Evolutionary conservation across 2,888 invertebrate species (phyloP).

Genomic region (Caenorhabditis imperialis): DNA sequence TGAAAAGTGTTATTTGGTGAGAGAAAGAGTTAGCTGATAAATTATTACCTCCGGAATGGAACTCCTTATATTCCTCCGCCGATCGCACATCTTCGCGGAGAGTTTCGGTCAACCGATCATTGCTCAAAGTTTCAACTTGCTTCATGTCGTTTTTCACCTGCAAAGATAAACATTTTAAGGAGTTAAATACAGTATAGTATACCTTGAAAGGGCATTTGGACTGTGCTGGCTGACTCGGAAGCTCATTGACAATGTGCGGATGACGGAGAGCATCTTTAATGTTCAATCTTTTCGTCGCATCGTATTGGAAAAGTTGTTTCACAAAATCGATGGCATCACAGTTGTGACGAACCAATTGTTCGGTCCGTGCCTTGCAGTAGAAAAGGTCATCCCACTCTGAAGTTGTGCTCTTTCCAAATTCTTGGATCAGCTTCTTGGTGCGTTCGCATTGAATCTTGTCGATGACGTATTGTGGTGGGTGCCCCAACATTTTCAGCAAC

Average conservation of each 20-base stretch:
- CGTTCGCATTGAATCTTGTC: conserved; percentile 71
- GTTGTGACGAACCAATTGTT: conserved; percentile 44
- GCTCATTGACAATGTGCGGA: conserved; percentile 55
- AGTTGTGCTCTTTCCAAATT: conserved; percentile 21
- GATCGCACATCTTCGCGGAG: conserved; percentile 70
- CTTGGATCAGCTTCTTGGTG: conserved; percentile 68
- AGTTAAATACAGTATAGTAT: not conserved
- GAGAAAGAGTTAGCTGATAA: not conserved
- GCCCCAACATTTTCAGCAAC: conserved; percentile 69
- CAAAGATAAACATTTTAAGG: conserved; percentile 6
- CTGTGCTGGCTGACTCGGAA: conserved; percentile 1
- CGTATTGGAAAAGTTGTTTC: conserved; percentile 61
- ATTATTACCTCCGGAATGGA: conserved; percentile 53
- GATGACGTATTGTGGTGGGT: conserved; percentile 70
- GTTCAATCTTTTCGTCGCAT: conserved; percentile 63
- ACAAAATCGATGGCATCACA: conserved; percentile 68
- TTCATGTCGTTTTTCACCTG: conserved; percentile 76
- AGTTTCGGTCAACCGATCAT: conserved; percentile 65
- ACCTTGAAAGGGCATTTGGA: conserved; percentile 53
- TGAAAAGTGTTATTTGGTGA: conserved; percentile 11
- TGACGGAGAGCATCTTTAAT: conserved; percentile 70
- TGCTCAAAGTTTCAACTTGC: conserved; percentile 71
- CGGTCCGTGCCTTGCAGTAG: conserved; percentile 26
- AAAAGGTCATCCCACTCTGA: conserved; percentile 46
- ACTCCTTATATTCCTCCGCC: conserved; percentile 57